Conservation (phyloP, 1,140 invertebrate genomes). For the Acromyrmex echinatior region DNA sequence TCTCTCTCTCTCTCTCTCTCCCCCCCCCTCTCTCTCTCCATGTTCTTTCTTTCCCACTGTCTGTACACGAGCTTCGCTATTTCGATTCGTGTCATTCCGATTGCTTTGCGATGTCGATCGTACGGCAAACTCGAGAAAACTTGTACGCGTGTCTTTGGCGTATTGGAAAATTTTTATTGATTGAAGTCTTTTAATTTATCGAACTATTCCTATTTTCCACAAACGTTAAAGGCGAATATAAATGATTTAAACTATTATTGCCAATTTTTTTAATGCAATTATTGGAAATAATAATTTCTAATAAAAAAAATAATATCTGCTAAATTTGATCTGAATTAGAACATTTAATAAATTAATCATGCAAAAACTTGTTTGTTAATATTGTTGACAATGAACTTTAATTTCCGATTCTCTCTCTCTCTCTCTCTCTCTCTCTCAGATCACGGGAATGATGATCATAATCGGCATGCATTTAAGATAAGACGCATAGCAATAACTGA, state of each 20-base stretch:
- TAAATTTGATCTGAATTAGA: too few relatives aligned
- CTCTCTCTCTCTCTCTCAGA: too few relatives aligned
- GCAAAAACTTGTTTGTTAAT: too few relatives aligned
- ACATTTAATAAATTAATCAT: too few relatives aligned
- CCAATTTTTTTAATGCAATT: not conserved
- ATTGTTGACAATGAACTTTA: too few relatives aligned
- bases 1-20: not conserved
- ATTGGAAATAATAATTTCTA: too few relatives aligned
- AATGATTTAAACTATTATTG: not conserved
- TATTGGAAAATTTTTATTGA: constrained; percentile 22
- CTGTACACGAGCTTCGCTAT: not conserved
- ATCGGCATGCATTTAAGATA: too few relatives aligned
- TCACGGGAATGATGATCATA: too few relatives aligned
- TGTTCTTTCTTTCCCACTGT: constrained; percentile 3
- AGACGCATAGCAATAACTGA: too few relatives aligned
- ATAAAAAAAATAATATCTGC: too few relatives aligned
- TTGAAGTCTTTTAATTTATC: not conserved
- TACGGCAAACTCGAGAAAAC: constrained; percentile 30
- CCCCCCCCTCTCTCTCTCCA: not conserved
- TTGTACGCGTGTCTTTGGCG: constrained; percentile 12
- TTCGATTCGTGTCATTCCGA: constrained; percentile 49
- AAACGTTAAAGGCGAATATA: not conserved
- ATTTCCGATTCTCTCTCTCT: too few relatives aligned
- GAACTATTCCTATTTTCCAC: not conserved
- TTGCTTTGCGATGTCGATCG: constrained; percentile 35